Evolutionary conservation across 1,140 invertebrate genomes (phyloP).

Genomic region (Anthonomus grandis): DNA sequence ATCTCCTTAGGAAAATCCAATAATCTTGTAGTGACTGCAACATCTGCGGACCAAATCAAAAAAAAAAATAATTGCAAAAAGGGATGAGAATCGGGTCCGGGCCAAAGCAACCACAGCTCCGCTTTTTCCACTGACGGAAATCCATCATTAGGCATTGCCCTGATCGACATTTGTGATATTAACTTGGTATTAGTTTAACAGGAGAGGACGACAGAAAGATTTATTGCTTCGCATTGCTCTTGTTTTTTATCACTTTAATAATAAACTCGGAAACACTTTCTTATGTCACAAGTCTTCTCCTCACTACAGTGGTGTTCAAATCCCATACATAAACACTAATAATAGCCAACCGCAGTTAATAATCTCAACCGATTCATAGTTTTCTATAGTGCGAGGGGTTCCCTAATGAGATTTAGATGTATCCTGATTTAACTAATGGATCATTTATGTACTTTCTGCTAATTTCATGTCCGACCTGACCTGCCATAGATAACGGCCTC

Average conservation of each 20-base stretch:
- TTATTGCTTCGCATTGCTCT: background rate
- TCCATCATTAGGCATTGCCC: slow-evolving; percentile 17
- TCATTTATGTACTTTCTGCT: no score
- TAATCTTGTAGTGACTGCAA: slow-evolving; percentile 10
- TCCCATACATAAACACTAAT: no score
- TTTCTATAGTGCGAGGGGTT: no score
- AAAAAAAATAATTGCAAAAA: slow-evolving; percentile 21
- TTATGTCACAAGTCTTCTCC: no score
- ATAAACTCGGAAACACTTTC: background rate
- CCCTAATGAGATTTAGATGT: no score
- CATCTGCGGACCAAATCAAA: slow-evolving; percentile 13
- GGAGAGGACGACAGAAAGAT: background rate
- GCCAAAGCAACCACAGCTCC: slow-evolving; percentile 6
- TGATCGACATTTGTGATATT: background rate
- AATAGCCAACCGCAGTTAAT: no score
- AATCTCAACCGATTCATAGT: no score
- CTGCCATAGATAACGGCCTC: no score
- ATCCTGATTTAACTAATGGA: no score
- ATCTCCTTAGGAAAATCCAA: slow-evolving; percentile 11
- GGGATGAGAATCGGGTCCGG: slow-evolving; percentile 11
- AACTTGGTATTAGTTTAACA: background rate
- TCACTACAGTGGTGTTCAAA: no score
- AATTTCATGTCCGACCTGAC: no score
- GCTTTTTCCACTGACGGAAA: background rate
- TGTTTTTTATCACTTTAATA: background rate